These are phyloP conservation scores for Meandrusa payeni DNA, from an alignment of 2,888 invertebrate genomes.

Conservation along the genomic window DNA sequence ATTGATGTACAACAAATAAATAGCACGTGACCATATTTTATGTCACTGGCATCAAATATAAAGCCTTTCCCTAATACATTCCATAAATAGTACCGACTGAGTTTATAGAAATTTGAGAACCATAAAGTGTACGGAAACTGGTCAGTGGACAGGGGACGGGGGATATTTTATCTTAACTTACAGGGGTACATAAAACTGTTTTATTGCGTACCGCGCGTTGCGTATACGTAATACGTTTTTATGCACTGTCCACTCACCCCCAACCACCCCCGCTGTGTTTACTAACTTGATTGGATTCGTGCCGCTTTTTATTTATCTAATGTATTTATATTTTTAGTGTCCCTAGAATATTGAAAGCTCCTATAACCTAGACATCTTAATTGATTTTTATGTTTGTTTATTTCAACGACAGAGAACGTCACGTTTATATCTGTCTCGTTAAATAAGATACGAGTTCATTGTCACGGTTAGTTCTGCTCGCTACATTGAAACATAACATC, in stretches of 20 bases:
- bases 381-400: slow-evolving; percentile 16
- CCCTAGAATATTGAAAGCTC: slow-evolving; percentile 38
- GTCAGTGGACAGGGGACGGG: slow-evolving; percentile 46
- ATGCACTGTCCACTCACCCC: slow-evolving; percentile 38
- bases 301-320: slow-evolving; percentile 67
- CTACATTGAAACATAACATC: no score
- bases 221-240: slow-evolving; percentile 46
- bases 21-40: slow-evolving; percentile 5
- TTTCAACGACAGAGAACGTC: background rate
- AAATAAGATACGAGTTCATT: no score
- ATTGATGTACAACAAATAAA: no score
- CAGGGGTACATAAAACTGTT: slow-evolving; percentile 65
- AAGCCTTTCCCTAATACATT: slow-evolving; percentile 23
- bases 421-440: no score
- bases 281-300: slow-evolving; percentile 74
- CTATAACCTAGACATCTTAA: slow-evolving; percentile 22
- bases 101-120: slow-evolving; percentile 75
- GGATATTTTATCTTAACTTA: slow-evolving; percentile 59
- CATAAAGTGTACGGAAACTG: slow-evolving; percentile 68
- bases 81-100: slow-evolving; percentile 38
- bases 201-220: slow-evolving; percentile 59
- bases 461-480: no score
- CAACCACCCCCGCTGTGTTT: slow-evolving; percentile 49
- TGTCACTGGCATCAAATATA: slow-evolving; percentile 5
- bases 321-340: slow-evolving; percentile 55